A percentile compares a stretch with the other conserved stretches of the same genome.
phyloP scores from a whole-genome alignment of 2,113 vertebrate species.

The Epinephelus cyanopodus region DNA sequence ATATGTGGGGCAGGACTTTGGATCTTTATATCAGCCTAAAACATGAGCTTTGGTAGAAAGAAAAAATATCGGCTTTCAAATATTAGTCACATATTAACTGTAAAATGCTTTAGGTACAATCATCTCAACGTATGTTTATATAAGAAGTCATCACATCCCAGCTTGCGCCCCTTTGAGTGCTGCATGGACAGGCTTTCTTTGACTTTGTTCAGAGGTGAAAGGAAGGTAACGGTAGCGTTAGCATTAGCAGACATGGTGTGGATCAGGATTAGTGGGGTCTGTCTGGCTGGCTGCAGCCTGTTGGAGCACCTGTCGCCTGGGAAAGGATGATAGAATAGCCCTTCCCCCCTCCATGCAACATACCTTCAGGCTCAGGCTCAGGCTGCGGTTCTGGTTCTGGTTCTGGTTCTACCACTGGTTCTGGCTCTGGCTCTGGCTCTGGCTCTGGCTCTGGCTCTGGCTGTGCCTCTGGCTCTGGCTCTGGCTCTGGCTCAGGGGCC shows the following conservation, averaged over 20 bases:
- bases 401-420: slow-evolving; percentile 69
- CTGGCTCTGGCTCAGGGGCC: slow-evolving; percentile 82
- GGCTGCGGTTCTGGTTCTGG: slow-evolving; percentile 65
- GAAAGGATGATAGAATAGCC: slow-evolving; percentile 81
- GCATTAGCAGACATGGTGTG: slow-evolving; percentile 62
- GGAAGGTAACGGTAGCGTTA: slow-evolving; percentile 58
- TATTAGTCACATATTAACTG: slow-evolving; percentile 31
- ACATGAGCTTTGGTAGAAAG: neutral
- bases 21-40: slow-evolving; percentile 13
- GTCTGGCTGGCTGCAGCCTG: slow-evolving; percentile 63
- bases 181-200: neutral
- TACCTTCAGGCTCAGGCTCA: slow-evolving; percentile 87
- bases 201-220: slow-evolving; percentile 56
- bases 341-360: slow-evolving; percentile 76
- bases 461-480: slow-evolving; percentile 65
- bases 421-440: slow-evolving; percentile 52
- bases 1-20: neutral
- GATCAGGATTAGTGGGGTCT: slow-evolving; percentile 52
- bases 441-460: slow-evolving; percentile 73
- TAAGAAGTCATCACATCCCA: neutral
- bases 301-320: slow-evolving; percentile 67
- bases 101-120: slow-evolving; percentile 3
- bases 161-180: neutral
- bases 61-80: neutral
- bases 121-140: neutral